These are phyloP conservation scores for Dromaius novaehollandiae DNA, from an alignment of 2,113 vertebrate species.

Conservation along the genomic window DNA sequence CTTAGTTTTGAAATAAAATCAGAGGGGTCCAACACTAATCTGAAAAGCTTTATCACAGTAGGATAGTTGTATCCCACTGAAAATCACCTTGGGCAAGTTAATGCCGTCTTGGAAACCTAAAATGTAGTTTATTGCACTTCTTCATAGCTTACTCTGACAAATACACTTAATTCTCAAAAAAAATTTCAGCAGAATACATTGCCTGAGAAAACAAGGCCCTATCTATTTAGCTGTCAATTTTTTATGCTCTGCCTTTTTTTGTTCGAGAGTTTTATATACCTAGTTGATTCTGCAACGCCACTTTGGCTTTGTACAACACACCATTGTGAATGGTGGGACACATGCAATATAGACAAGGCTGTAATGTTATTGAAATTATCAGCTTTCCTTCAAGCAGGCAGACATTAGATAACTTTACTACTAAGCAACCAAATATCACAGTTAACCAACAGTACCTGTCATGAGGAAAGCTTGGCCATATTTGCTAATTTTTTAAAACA, in stretches of 20 bases:
- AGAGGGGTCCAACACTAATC: neutral
- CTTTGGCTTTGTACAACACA: neutral
- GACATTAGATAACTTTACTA: neutral
- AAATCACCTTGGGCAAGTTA: slow-evolving; percentile 1
- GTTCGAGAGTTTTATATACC: neutral
- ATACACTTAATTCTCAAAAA: neutral
- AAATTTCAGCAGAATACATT: neutral
- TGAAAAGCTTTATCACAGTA: neutral
- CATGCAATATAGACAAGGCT: neutral
- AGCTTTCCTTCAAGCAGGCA: neutral
- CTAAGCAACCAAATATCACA: neutral
- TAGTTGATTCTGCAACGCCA: neutral
- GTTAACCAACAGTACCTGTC: neutral
- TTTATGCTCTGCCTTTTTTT: neutral
- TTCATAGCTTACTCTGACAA: neutral
- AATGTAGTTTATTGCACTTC: neutral
- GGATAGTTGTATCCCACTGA: neutral
- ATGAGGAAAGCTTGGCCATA: neutral
- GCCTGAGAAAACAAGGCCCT: neutral
- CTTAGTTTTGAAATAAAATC: slow-evolving; percentile 28
- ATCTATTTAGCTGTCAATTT: neutral
- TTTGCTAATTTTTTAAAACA: neutral
- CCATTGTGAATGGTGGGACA: neutral
- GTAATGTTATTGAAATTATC: neutral
- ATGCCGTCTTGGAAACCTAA: neutral